These are phyloP conservation scores for Heliocidaris erythrogramma DNA, from an alignment of 35 echinoderm and acorn worm genomes.

Conservation along the genomic window DNA sequence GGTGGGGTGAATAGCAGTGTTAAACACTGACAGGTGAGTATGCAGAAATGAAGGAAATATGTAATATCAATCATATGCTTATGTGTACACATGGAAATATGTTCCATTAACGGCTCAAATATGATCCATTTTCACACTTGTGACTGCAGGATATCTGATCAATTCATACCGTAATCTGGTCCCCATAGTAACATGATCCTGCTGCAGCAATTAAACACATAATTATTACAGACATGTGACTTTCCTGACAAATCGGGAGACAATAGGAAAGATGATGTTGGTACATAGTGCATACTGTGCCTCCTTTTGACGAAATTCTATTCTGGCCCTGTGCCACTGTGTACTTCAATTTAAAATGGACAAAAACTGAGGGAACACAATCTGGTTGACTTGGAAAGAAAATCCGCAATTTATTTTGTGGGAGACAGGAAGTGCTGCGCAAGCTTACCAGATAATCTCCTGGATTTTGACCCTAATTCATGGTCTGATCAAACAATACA, in stretches of 20 bases:
- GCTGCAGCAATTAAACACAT: background rate
- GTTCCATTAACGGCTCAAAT: background rate
- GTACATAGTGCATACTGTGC: no score
- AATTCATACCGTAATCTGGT: background rate
- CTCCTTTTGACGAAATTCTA: background rate
- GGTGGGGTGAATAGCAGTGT: no score
- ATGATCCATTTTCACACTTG: background rate
- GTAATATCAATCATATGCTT: no score
- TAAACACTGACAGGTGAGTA: no score
- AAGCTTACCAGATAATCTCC: background rate
- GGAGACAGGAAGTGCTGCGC: background rate
- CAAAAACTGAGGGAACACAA: no score
- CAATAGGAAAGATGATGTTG: background rate
- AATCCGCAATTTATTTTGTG: no score
- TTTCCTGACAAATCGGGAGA: background rate
- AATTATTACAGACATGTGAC: background rate
- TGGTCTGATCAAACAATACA: background rate
- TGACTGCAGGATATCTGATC: background rate
- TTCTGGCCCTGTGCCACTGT: background rate
- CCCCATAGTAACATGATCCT: background rate
- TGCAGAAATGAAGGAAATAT: no score
- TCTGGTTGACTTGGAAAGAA: no score
- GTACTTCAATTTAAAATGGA: background rate
- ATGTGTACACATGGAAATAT: background rate
- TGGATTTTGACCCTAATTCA: conserved; percentile 5